These are phyloP conservation scores for Otis tarda DNA, from an alignment of 2,113 vertebrate species.

Conservation along the genomic window DNA sequence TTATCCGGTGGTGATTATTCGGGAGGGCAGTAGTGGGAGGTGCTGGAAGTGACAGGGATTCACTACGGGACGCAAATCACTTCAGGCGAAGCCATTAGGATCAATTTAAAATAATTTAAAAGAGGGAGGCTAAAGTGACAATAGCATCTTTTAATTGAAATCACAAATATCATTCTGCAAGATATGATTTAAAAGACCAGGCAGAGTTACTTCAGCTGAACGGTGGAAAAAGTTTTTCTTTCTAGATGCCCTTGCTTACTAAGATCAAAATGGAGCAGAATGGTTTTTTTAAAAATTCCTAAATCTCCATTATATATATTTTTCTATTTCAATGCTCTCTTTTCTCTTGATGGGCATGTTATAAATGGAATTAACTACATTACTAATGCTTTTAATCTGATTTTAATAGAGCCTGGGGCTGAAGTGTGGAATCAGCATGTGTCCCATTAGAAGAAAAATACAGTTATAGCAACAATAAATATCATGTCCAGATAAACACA, in stretches of 20 bases:
- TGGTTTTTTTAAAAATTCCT: neutral
- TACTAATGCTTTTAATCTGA: constrained; percentile 72
- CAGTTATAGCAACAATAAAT: constrained; percentile 58
- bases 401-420: constrained; percentile 66
- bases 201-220: neutral
- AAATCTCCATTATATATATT: constrained; percentile 25
- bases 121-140: constrained; percentile 40
- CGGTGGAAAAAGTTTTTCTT: neutral
- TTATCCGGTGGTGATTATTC: constrained; percentile 54
- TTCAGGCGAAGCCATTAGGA: constrained; percentile 45
- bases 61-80: neutral
- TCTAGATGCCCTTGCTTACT: neutral
- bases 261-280: neutral
- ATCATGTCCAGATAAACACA: constrained; percentile 59
- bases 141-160: constrained; percentile 53
- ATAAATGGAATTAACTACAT: constrained; percentile 70
- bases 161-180: constrained; percentile 53
- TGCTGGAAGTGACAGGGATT: constrained; percentile 35
- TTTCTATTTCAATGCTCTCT: constrained; percentile 40
- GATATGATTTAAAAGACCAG: neutral
- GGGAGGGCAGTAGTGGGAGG: constrained; percentile 43
- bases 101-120: constrained; percentile 43
- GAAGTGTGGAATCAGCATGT: constrained; percentile 44
- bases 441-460: constrained; percentile 64
- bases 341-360: constrained; percentile 53